Evolutionary conservation across 2,888 invertebrate genomes (phyloP).

Genomic region (Rotaria socialis): DNA sequence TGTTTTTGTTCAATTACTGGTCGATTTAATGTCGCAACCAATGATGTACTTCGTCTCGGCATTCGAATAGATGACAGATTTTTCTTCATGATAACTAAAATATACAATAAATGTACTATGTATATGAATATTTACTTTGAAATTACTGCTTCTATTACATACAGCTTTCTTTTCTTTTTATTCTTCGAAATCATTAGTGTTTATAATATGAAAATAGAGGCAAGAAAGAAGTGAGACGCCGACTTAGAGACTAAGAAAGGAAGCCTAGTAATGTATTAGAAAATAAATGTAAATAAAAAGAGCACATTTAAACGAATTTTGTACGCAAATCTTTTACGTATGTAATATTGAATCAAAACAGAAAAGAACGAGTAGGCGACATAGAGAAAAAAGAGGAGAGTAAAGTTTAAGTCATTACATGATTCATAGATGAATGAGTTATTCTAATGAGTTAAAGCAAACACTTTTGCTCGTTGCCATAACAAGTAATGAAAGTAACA

Average conservation of each 20-base stretch:
- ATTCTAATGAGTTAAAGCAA: not conserved
- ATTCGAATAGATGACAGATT: not conserved
- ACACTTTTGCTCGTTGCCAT: not conserved
- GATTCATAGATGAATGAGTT: not conserved
- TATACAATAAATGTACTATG: not conserved
- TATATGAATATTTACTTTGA: not conserved
- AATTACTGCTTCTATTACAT: not conserved
- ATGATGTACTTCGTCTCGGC: conserved; percentile 22
- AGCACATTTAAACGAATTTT: not conserved
- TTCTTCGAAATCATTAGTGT: not conserved
- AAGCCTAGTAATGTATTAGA: not conserved
- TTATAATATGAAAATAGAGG: not conserved
- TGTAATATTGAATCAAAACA: not conserved
- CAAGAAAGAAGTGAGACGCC: not conserved
- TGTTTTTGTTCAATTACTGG: not conserved
- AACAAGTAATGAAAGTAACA: not conserved
- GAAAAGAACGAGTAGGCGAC: not conserved
- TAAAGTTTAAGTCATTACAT: not conserved
- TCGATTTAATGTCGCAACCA: not conserved
- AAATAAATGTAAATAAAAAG: not conserved
- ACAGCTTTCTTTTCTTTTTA: not conserved
- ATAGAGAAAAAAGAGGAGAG: not conserved
- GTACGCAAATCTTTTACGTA: not conserved
- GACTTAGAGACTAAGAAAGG: not conserved
- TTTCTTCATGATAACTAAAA: not conserved